Percentiles rank a stretch among this genome's conserved stretches.
These are phyloP conservation scores for Heteromurus nitidus DNA, from an alignment of 2,888 invertebrate species.

Conservation along the genomic window DNA sequence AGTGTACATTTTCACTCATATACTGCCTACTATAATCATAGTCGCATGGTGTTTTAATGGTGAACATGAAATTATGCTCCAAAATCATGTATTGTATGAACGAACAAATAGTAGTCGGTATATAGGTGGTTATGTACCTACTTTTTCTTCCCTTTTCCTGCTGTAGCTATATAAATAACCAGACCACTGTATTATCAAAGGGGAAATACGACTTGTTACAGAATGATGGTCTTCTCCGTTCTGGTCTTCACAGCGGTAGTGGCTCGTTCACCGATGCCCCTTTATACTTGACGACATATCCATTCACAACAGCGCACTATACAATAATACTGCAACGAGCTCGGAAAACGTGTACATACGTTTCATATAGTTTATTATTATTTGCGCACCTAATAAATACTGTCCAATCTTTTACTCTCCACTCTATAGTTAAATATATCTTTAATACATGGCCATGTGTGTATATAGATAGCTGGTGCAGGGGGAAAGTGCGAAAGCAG, in stretches of 20 bases:
- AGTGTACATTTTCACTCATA: no score
- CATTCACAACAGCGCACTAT: slow-evolving; percentile 21
- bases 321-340: no score
- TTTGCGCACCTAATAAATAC: slow-evolving; percentile 11
- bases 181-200: no score
- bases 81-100: no score
- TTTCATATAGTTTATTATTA: slow-evolving; percentile 13
- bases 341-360: slow-evolving; percentile 2
- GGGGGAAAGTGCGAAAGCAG: slow-evolving; percentile 29
- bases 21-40: no score
- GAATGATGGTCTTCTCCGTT: slow-evolving; percentile 1
- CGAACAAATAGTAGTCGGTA: no score
- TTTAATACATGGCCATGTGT: not conserved
- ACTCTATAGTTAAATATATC: no score
- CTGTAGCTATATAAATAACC: no score
- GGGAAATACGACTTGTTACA: slow-evolving; percentile 14
- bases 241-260: not conserved
- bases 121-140: no score
- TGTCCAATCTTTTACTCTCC: not conserved
- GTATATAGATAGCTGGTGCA: not conserved
- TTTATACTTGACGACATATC: slow-evolving; percentile 5
- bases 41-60: not conserved
- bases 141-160: no score
- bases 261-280: not conserved
- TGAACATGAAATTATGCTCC: slow-evolving; percentile 1